Percentiles rank a stretch among this genome's conserved stretches.
phyloP scores from a whole-genome alignment of 2,888 invertebrate species.

The Yponomeuta plumbellus region DNA sequence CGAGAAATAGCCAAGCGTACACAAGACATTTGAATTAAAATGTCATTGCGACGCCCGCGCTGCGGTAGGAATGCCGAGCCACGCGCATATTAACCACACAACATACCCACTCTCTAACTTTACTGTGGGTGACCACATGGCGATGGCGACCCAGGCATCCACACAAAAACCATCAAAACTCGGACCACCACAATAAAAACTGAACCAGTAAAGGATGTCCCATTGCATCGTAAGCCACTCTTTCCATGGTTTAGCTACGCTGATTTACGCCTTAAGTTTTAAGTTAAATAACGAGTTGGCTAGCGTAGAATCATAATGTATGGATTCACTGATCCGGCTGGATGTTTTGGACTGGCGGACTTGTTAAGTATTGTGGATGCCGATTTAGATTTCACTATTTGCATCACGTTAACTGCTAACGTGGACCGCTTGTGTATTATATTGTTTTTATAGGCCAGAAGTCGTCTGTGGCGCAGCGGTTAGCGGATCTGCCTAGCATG shows the following conservation, averaged over 20 bases:
- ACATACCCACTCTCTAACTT: neutral
- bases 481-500: too few relatives aligned
- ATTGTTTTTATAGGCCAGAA: too few relatives aligned
- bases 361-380: too few relatives aligned
- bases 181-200: neutral
- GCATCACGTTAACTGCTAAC: too few relatives aligned
- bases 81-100: neutral
- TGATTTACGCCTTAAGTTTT: neutral
- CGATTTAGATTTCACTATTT: too few relatives aligned
- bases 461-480: too few relatives aligned
- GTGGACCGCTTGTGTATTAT: too few relatives aligned
- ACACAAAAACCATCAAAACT: neutral
- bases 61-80: neutral
- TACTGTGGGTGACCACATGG: too few relatives aligned
- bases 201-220: neutral
- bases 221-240: neutral
- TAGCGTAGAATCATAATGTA: neutral
- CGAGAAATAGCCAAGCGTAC: neutral
- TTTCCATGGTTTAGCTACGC: neutral
- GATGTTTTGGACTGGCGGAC: neutral
- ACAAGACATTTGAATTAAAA: neutral
- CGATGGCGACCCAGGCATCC: neutral
- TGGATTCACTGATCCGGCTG: neutral
- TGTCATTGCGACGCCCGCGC: neutral
- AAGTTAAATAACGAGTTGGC: neutral